A percentile compares a stretch with the other conserved stretches of the same genome.
These are phyloP conservation scores for Sphenopsis melanotis DNA, from an alignment of 2,797 vertebrate species.

Conservation along the genomic window DNA sequence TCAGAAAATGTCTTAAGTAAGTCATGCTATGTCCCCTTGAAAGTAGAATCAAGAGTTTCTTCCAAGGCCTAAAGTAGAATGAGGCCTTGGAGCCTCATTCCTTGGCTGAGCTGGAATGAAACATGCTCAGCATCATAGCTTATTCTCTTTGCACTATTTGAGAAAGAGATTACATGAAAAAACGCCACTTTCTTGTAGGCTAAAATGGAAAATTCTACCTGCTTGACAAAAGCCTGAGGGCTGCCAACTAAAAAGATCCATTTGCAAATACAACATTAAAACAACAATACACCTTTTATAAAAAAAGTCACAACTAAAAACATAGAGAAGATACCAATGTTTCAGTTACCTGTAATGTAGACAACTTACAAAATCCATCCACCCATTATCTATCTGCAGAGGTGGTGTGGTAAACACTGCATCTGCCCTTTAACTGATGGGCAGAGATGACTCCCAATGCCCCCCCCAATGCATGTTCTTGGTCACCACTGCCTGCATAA, in stretches of 20 bases:
- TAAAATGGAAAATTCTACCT: background rate
- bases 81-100: too few species aligned
- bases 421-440: background rate
- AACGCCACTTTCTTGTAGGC: background rate
- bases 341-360: background rate
- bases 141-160: background rate
- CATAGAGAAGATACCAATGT: background rate
- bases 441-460: background rate
- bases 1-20: background rate
- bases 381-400: fast-evolving
- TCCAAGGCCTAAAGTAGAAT: background rate
- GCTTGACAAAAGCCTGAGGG: background rate
- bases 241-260: background rate
- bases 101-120: background rate
- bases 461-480: fast-evolving
- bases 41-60: background rate
- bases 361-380: background rate
- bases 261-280: background rate
- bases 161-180: background rate
- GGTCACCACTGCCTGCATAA: background rate
- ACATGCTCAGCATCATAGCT: background rate
- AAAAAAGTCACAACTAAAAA: background rate
- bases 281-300: background rate
- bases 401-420: background rate
- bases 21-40: background rate